Evolutionary conservation across 2,797 vertebrate species (phyloP), one percentile per base, ranked within the genome.

Genomic region (Psittacula echo): DNA sequence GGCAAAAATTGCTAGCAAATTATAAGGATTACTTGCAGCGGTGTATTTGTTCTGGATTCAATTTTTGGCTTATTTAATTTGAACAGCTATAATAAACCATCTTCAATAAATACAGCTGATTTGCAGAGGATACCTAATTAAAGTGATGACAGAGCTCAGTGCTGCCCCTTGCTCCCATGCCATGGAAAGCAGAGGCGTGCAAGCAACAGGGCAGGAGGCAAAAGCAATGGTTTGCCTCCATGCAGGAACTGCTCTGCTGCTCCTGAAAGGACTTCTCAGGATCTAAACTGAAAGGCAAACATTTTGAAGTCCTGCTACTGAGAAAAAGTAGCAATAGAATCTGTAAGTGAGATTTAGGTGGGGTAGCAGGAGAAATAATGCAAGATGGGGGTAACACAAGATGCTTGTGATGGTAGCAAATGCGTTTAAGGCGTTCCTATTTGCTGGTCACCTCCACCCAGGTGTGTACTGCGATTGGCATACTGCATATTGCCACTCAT

Each of bases 11-110:
- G 65, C 85, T 60, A 44, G 83, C 6, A 5, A 89, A 93, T 97
- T 89, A 89, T 58, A 77, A 88, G 56, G 83, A 77, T 87, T 89
- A 54, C 82, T 94, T 77, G 83, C 74, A 95, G 93, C 85, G 83
- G 58, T 37, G 30, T 87, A 87, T 92, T 93, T 87, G 83, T 90
- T 95, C 96, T 77, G 83, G 71, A 90, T 94, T 93, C 72, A 74
- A 32, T 91, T 94, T 94, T 95, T 85, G 78, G 84, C 90, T 93
- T 94, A 89, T 93, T 96, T 95, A 87, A 95, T 94, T 92, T 90
- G 89, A 93, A 68, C 82, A 82, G 87, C 91, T 94, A 17, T 90
- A 94, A 95, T 90, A 87, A 93, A 93, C 70, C 68, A 85, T 51
- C 83, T 74, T 86, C 45, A 67, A 85, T 89, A 85, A 94, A 88